Percentiles rank a stretch among this genome's conserved stretches.
Conservation (phyloP, 2,113 vertebrate genomes). For the Felis catus region F.catus_Fca126_mat1.0 CM031414.1:76146001-76146500, state of each 20-base stretch:
- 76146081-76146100: neutral
- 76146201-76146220: neutral
- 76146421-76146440: neutral
- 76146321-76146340: neutral
- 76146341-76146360: neutral
- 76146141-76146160: conserved; percentile 9
- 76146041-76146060: neutral
- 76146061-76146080: neutral
- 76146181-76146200: neutral
- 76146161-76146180: neutral
- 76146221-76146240: neutral
- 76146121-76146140: conserved; percentile 1
- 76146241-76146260: neutral
- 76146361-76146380: neutral
- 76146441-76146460: neutral
- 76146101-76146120: neutral
- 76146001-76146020: neutral
- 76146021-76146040: neutral
- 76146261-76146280: neutral
- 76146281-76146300: neutral
- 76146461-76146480: neutral
- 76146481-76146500: conserved; percentile 66
- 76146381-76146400: neutral
- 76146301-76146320: neutral
- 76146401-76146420: neutral